These are phyloP conservation scores for Steinernema feltiae DNA, from an alignment of 1,140 invertebrate species.

Conservation along the genomic window DNA sequence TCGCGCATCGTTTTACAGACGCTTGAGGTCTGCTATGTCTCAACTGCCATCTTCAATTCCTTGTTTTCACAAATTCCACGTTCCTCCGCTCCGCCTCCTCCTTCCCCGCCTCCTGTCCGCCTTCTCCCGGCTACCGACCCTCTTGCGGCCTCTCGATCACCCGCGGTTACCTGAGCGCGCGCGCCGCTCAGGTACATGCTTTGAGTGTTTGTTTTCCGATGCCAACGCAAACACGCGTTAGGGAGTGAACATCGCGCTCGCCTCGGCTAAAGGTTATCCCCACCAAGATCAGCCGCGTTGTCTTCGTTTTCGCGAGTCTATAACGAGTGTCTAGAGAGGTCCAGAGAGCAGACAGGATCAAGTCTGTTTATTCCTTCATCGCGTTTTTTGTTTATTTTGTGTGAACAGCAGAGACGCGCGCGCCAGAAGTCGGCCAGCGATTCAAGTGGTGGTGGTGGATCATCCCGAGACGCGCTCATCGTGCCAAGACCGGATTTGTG, in stretches of 20 bases:
- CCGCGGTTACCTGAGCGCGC: neutral
- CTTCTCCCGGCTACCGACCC: neutral
- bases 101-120: neutral
- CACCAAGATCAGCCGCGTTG: neutral
- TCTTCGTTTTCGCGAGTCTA: neutral
- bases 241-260: too few relatives aligned
- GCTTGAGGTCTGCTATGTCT: too few relatives aligned
- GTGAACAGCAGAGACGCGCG: neutral
- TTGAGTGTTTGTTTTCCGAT: conserved; percentile 12
- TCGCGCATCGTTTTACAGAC: too few relatives aligned
- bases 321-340: too few relatives aligned
- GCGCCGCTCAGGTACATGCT: conserved; percentile 15
- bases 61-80: too few relatives aligned
- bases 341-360: too few relatives aligned
- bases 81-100: neutral
- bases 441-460: too few relatives aligned
- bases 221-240: neutral
- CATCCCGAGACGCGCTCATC: neutral
- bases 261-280: neutral
- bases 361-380: neutral
- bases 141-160: neutral
- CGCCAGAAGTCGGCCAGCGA: too few relatives aligned
- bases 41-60: too few relatives aligned
- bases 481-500: neutral
- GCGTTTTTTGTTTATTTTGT: conserved; percentile 12